Conservation (phyloP, 2,797 vertebrate species). For the Paratrypauchen microcephalus region DNA sequence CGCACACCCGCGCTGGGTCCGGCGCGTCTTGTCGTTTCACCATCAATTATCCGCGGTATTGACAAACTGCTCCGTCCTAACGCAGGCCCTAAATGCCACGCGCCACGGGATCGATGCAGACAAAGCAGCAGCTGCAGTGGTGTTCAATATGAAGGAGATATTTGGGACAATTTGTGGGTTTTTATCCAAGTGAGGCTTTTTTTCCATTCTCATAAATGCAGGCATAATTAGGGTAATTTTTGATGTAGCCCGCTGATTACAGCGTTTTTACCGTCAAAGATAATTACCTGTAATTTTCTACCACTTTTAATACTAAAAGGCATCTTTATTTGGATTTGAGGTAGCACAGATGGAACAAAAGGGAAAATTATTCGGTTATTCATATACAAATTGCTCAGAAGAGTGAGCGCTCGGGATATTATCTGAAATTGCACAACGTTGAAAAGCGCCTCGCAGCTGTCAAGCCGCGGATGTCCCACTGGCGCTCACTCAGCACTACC, state of each 20-base stretch:
- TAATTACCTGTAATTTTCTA: slow-evolving; percentile 99
- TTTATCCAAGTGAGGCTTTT: slow-evolving; percentile 99
- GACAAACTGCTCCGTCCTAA: slow-evolving; percentile 96
- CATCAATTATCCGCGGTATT: slow-evolving; percentile 96
- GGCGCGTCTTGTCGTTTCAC: slow-evolving; percentile 96
- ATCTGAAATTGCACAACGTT: slow-evolving; percentile 97
- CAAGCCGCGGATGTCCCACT: slow-evolving; percentile 80
- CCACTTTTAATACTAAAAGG: slow-evolving; percentile 99
- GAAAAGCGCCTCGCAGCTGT: slow-evolving; percentile 95
- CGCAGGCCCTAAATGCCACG: slow-evolving; percentile 95
- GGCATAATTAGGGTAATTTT: slow-evolving; percentile 99
- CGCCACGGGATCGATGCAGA: slow-evolving; percentile 98
- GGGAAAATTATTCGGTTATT: slow-evolving; percentile 99
- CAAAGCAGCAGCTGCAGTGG: slow-evolving; percentile 99
- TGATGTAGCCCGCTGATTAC: slow-evolving; percentile 99
- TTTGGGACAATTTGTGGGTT: slow-evolving; percentile 99
- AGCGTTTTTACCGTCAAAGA: slow-evolving; percentile 99
- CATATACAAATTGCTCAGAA: slow-evolving; percentile 99
- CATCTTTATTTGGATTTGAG: slow-evolving; percentile 99
- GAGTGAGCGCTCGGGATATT: slow-evolving; percentile 95
- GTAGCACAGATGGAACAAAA: slow-evolving; percentile 99
- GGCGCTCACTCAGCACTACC: slow-evolving; percentile 66
- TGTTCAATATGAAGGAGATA: slow-evolving; percentile 99
- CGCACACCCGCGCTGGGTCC: slow-evolving; percentile 87
- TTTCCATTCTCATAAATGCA: slow-evolving; percentile 99